Conservation (phyloP, 2,888 invertebrate species). For the Dioctria linearis region DNA sequence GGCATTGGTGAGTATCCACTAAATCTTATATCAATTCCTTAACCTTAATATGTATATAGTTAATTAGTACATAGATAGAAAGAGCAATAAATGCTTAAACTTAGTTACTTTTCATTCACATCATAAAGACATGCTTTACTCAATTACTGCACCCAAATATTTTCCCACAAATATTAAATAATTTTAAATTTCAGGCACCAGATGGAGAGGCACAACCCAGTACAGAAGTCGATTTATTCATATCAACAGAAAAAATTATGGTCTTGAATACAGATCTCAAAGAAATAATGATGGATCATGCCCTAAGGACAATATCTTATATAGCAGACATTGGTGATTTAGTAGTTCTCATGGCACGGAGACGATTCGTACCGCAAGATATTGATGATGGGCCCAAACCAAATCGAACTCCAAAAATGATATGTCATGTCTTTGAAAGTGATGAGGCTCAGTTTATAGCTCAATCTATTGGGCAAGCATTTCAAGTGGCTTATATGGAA, state of each 20-base stretch:
- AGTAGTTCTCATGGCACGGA: conserved; percentile 97
- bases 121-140: conserved; percentile 13
- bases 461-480: conserved; percentile 99
- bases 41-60: background rate
- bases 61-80: background rate
- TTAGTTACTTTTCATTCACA: conserved; percentile 2
- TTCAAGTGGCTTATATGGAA: conserved; percentile 99
- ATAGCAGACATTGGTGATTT: conserved; percentile 99
- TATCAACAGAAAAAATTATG: conserved; percentile 99
- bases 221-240: conserved; percentile 98
- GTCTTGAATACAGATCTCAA: conserved; percentile 98
- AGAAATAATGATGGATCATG: conserved; percentile 99
- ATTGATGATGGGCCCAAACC: conserved; percentile 79
- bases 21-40: conserved; percentile 23
- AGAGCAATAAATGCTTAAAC: conserved; percentile 25
- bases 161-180: background rate
- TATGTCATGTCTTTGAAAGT: conserved; percentile 99
- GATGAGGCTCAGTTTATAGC: conserved; percentile 99
- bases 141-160: background rate
- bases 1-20: conserved; percentile 39
- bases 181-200: conserved; percentile 81
- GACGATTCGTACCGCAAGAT: conserved; percentile 92
- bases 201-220: conserved; percentile 99
- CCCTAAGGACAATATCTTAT: conserved; percentile 97
- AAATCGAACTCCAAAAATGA: conserved; percentile 96